Percentiles rank a stretch among this genome's conserved stretches.
Conservation (phyloP, 2,797 vertebrate species). For the Phataginus tricuspis region DNA sequence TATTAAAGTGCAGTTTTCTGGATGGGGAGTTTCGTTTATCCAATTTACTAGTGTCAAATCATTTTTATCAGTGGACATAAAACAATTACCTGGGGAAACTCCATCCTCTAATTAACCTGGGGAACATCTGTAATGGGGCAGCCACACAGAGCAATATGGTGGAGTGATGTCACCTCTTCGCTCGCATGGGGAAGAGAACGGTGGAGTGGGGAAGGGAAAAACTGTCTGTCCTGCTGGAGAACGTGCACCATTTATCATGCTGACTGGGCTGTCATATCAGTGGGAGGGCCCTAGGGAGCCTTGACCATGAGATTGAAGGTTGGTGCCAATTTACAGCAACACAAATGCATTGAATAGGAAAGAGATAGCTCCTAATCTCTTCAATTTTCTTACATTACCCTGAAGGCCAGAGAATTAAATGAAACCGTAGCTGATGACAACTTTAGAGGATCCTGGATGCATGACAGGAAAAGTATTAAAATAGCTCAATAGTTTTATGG, state of each 20-base stretch:
- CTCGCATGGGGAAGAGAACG: conserved; percentile 55
- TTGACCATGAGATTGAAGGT: conserved; percentile 85
- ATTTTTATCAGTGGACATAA: conserved; percentile 61
- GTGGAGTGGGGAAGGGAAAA: conserved; percentile 57
- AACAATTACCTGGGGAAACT: conserved; percentile 75
- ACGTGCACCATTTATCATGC: conserved; percentile 83
- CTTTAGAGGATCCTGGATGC: conserved; percentile 82
- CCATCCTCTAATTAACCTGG: conserved; percentile 74
- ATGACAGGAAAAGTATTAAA: conserved; percentile 85
- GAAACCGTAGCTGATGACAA: conserved; percentile 85
- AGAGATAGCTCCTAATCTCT: conserved; percentile 85
- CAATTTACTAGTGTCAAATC: conserved; percentile 42
- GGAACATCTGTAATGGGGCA: conserved; percentile 28
- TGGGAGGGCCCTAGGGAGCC: conserved; percentile 85
- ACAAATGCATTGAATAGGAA: conserved; percentile 86
- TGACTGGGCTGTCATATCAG: conserved; percentile 84
- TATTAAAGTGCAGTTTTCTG: conserved; percentile 65
- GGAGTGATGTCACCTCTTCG: conserved; percentile 65
- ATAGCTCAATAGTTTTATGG: conserved; percentile 84
- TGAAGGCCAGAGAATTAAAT: conserved; percentile 87
- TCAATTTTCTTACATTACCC: conserved; percentile 88
- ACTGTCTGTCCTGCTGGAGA: conserved; percentile 59
- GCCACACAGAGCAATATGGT: conserved; percentile 2
- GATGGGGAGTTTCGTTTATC: conserved; percentile 36
- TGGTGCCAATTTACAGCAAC: conserved; percentile 85